These are phyloP conservation scores for Dendrocincla tyrannina DNA, from an alignment of 2,797 vertebrate genomes.

Conservation along the genomic window DNA sequence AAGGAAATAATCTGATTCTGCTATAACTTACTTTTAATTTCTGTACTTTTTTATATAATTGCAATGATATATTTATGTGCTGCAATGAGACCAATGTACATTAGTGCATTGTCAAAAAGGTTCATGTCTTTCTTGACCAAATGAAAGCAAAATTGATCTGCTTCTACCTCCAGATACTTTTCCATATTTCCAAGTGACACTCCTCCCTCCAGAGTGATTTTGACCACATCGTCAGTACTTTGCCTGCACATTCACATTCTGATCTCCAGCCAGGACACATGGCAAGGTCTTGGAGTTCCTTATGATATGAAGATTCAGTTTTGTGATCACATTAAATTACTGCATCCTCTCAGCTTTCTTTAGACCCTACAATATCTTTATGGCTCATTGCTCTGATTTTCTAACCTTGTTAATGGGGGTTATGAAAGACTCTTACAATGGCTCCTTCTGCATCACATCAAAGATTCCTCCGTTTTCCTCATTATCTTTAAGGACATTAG, in stretches of 20 bases:
- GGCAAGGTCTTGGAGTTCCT: neutral
- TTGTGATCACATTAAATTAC: neutral
- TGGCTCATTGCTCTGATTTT: neutral
- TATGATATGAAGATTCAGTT: neutral
- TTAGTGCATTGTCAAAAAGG: neutral
- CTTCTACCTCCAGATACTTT: neutral
- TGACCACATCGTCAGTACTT: neutral
- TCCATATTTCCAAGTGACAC: neutral
- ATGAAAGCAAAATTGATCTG: neutral
- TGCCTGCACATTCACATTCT: neutral
- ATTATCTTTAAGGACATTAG: neutral
- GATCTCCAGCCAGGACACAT: neutral
- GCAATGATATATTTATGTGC: neutral
- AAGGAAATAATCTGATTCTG: neutral
- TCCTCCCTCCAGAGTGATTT: neutral
- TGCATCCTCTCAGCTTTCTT: neutral
- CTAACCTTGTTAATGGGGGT: neutral
- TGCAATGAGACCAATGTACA: neutral
- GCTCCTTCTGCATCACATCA: neutral
- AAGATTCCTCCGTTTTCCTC: neutral
- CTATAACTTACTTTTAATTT: neutral
- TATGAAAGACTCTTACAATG: neutral
- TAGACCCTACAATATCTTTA: neutral
- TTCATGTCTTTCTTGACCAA: neutral
- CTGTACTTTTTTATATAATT: neutral